Conservation (phyloP, 2,888 invertebrate genomes). For the Dynastes grantii region DNA sequence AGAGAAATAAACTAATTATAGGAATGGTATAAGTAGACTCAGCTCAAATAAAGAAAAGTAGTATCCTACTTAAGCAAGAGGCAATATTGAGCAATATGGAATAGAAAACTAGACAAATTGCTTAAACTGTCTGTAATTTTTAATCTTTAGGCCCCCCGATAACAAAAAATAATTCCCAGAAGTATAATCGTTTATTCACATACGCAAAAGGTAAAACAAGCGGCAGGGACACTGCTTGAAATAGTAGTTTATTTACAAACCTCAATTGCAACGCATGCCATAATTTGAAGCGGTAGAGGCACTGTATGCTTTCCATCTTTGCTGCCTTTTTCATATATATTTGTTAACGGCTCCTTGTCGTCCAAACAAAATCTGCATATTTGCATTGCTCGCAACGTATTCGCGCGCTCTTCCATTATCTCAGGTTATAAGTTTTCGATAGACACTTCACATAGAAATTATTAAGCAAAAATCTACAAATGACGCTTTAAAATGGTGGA, state of each 20-base stretch:
- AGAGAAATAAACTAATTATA: conserved; percentile 10
- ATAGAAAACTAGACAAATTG: conserved; percentile 41
- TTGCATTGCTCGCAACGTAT: conserved; percentile 76
- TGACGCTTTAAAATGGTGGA: conserved; percentile 64
- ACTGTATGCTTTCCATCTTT: conserved; percentile 75
- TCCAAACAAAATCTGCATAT: conserved; percentile 85
- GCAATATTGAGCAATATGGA: conserved; percentile 39
- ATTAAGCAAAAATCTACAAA: conserved; percentile 59
- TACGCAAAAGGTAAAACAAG: too few species aligned
- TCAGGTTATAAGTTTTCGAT: conserved; percentile 34
- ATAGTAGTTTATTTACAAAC: conserved; percentile 69
- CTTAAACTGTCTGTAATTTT: neutral
- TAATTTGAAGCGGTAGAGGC: conserved; percentile 82
- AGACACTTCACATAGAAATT: conserved; percentile 49
- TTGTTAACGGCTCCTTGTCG: conserved; percentile 76
- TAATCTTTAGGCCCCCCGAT: too few species aligned
- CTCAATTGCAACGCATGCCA: conserved; percentile 85
- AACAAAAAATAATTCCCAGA: too few species aligned
- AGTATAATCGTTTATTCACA: too few species aligned
- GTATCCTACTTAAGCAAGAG: conserved; percentile 30
- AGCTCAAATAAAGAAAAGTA: conserved; percentile 3
- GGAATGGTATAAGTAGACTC: too few species aligned
- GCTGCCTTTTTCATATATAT: conserved; percentile 77
- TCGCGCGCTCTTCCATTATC: conserved; percentile 77
- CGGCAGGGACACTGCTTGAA: too few species aligned